These are phyloP conservation scores for Eupristina koningsbergeri DNA, from an alignment of 1,140 invertebrate species.

Conservation along the genomic window DNA sequence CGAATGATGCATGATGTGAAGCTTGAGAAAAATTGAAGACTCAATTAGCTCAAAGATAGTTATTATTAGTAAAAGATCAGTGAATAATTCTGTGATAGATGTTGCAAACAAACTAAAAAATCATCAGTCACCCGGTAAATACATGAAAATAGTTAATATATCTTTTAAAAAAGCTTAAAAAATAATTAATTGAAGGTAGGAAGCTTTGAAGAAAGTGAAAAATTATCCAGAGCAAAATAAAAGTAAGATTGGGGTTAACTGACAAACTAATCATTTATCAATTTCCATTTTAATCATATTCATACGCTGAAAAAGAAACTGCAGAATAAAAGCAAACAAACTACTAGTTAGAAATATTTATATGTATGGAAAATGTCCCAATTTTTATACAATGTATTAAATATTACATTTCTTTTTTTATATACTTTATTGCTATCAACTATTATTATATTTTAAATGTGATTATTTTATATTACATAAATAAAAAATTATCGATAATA, in stretches of 20 bases:
- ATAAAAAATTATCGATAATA: slow-evolving; percentile 39
- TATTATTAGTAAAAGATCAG: slow-evolving; percentile 20
- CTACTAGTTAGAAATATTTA: not conserved
- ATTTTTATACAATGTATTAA: slow-evolving; percentile 33
- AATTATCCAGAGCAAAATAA: slow-evolving; percentile 58
- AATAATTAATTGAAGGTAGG: slow-evolving; percentile 54
- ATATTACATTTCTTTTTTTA: slow-evolving; percentile 39
- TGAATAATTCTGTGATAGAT: slow-evolving; percentile 4
- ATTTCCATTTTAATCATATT: slow-evolving; percentile 62
- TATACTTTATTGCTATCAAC: too few relatives aligned
- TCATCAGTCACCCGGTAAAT: slow-evolving; percentile 28
- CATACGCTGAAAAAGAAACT: slow-evolving; percentile 66
- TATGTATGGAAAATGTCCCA: slow-evolving; percentile 48
- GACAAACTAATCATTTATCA: slow-evolving; percentile 62
- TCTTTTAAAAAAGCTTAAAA: slow-evolving; percentile 46
- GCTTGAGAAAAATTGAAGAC: slow-evolving; percentile 39
- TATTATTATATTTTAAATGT: slow-evolving; percentile 35
- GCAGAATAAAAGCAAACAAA: slow-evolving; percentile 50
- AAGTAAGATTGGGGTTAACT: slow-evolving; percentile 55
- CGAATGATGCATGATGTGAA: slow-evolving; percentile 66
- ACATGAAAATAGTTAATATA: slow-evolving; percentile 44
- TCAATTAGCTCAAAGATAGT: not conserved
- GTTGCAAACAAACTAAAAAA: slow-evolving; percentile 16
- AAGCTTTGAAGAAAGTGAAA: slow-evolving; percentile 56
- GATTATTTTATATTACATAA: slow-evolving; percentile 46